Evolutionary conservation across 2,888 invertebrate species (phyloP), one percentile per base, ranked within the genome.

Genomic region (Oithona nana): DNA sequence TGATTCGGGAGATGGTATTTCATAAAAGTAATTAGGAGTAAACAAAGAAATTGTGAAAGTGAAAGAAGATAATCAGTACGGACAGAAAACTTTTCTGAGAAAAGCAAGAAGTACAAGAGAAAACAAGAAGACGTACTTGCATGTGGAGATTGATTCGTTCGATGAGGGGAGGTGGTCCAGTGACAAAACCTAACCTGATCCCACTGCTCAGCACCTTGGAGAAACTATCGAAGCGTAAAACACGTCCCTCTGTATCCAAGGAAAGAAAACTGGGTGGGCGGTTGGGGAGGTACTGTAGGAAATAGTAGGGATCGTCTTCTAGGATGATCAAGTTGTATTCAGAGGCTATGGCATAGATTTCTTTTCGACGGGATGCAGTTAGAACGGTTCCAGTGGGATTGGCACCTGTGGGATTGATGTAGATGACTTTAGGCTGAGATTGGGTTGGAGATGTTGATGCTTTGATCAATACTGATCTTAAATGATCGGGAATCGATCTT

Each of bases 241-340:
- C 87, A 30, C 86, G 78, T 0, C 86, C 83, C 70, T 84, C 83
- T 0, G 77, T 78, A 71, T 87, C 86, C 71, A 86, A 66, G 0
- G 84, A 84, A 3, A 86, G 73, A 69, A 86, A 84, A 0, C 83
- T 83, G 0, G 79, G 77, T 0, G 81, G 77, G 49, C 62, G 59
- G 13, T 22, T 24, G 28, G 31, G 16, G 66, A 78, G 74, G 71
- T 83, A 88, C 71, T 83, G 82, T 69, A 88, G 74, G 70, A 83
- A 86, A 73, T 81, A 84, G 69, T 87, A 88, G 0, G 88, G 84
- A 72, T 87, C 87, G 69, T 88, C 88, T 70, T 88, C 88, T 6
- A 88, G 69, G 61, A 88, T 85, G 8, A 88, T 69, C 39, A 88
- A 79, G 73, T 87, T 81, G 71, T 83, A 85, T 70, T 80, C 77